phyloP scores from a whole-genome alignment of 92 coral and sea anemone genomes.

The Anthopleura xanthogrammica region DNA sequence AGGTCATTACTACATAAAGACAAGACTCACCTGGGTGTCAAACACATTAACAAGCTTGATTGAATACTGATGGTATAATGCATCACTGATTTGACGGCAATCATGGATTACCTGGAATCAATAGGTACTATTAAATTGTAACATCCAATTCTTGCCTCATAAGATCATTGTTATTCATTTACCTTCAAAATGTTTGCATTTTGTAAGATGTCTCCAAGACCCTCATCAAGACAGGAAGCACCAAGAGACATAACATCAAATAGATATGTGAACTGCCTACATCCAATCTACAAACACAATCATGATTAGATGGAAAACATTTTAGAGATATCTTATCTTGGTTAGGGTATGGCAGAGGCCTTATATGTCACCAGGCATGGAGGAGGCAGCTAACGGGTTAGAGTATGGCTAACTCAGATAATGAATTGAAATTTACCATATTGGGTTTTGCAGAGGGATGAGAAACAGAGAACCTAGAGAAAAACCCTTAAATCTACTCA shows the following conservation, averaged over 20 bases:
- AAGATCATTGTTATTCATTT: background rate
- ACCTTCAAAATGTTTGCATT: constrained; percentile 92
- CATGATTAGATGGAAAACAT: background rate
- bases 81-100: constrained; percentile 94
- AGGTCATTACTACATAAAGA: too few species aligned
- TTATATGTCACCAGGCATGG: too few species aligned
- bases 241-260: constrained; percentile 89
- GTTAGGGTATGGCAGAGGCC: too few species aligned
- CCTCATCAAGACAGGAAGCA: constrained; percentile 81
- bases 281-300: constrained; percentile 70
- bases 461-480: too few species aligned
- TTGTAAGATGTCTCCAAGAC: constrained; percentile 82
- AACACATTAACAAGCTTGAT: constrained; percentile 76
- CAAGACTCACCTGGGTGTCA: constrained; percentile 79
- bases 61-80: constrained; percentile 78
- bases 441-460: background rate
- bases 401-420: background rate
- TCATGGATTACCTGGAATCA: constrained; percentile 79
- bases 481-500: too few species aligned
- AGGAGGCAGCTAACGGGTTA: too few species aligned
- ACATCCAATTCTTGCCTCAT: background rate
- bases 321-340: too few species aligned
- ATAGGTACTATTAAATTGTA: background rate
- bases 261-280: constrained; percentile 84
- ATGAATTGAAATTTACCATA: background rate